Percentiles rank a stretch among this genome's conserved stretches.
Conservation (phyloP, 2,888 invertebrate species). For the Sisyra nigra region DNA sequence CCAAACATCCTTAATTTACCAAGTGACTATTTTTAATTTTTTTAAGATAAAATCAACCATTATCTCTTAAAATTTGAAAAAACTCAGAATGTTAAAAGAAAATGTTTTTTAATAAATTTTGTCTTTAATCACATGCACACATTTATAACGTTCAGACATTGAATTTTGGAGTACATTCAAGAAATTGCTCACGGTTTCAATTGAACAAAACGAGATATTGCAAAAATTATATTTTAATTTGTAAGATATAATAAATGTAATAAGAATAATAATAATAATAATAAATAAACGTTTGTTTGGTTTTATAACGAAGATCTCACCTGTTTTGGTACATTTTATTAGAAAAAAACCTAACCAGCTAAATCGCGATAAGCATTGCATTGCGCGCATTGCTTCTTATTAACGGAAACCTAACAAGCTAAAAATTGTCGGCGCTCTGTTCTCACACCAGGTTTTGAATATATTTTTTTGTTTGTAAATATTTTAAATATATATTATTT, state of each 20-base stretch:
- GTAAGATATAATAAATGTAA: slow-evolving; percentile 1
- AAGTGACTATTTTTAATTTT: no score
- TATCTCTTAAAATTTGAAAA: no score
- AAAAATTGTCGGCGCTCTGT: neutral
- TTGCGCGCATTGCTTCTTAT: slow-evolving; percentile 28
- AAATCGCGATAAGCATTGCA: slow-evolving; percentile 29
- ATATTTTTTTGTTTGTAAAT: neutral
- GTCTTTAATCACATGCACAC: no score
- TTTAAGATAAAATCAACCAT: no score
- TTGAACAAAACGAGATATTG: no score
- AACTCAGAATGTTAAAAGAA: no score
- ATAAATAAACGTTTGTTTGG: slow-evolving; percentile 11
- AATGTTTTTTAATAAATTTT: no score
- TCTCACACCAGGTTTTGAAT: slow-evolving; percentile 3
- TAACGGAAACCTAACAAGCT: slow-evolving; percentile 3
- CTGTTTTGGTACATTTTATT: slow-evolving; percentile 18
- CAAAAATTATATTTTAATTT: no score
- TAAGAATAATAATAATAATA: slow-evolving; percentile 9
- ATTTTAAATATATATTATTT: neutral
- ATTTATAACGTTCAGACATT: no score
- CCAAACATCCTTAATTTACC: no score
- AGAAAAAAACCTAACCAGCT: slow-evolving; percentile 22
- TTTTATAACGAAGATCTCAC: slow-evolving; percentile 23
- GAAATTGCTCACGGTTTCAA: no score
- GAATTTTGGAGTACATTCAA: no score